A percentile compares a stretch with the other conserved stretches of the same genome.
Conservation (phyloP, 2,888 invertebrate genomes). For the Globia sparganii region DNA sequence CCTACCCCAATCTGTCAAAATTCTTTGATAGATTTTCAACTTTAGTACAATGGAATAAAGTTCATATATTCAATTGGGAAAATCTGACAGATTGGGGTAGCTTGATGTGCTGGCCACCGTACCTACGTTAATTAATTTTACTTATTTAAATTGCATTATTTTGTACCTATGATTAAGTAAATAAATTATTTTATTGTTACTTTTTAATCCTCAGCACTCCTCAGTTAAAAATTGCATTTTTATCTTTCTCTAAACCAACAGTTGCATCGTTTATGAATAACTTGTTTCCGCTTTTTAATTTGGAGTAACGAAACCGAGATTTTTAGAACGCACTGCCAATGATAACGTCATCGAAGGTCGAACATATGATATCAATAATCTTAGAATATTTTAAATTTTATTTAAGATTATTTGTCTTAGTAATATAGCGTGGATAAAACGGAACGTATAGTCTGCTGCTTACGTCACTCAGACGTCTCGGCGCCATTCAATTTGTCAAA, state of each 20-base stretch:
- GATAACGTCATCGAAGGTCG: not conserved
- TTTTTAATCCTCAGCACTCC: not conserved
- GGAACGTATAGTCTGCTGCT: conserved; percentile 42
- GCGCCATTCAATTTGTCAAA: conserved; percentile 53
- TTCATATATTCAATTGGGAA: too few relatives aligned
- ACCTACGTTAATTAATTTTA: not conserved
- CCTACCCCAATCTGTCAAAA: too few relatives aligned
- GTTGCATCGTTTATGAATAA: not conserved
- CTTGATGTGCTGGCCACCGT: too few relatives aligned
- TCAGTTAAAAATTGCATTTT: not conserved
- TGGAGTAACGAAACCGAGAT: not conserved
- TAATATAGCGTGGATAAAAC: conserved; percentile 25
- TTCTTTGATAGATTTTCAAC: too few relatives aligned
- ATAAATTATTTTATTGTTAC: conserved; percentile 33
- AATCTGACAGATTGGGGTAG: too few relatives aligned
- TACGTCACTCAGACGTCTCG: conserved; percentile 59
- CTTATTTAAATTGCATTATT: conserved; percentile 1
- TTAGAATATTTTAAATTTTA: not conserved
- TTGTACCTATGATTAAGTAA: conserved; percentile 13
- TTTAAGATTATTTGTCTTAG: not conserved
- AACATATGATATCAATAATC: not conserved
- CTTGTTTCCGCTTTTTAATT: not conserved
- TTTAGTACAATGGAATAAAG: too few relatives aligned
- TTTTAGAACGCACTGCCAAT: not conserved
- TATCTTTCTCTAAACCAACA: not conserved